Percentiles rank a stretch among this genome's conserved stretches.
phyloP scores from a whole-genome alignment of 2,797 vertebrate species.

The Alcedo atthis region DNA sequence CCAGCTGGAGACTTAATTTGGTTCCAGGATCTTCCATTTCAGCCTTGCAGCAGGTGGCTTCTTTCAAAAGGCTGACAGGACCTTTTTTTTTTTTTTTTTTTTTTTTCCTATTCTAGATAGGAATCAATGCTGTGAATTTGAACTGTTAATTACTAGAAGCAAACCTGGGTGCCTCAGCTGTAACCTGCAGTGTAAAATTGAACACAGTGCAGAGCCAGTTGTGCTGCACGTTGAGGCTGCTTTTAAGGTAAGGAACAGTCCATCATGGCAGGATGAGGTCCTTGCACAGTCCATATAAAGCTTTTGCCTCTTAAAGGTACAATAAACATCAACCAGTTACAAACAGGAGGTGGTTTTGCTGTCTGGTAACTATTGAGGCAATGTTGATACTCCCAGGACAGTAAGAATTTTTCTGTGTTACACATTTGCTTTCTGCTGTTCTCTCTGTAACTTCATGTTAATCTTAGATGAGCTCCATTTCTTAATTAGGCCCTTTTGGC shows the following conservation, averaged over 20 bases:
- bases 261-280: not conserved
- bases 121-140: conserved; percentile 81
- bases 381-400: not conserved
- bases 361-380: not conserved
- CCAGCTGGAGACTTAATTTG: not conserved
- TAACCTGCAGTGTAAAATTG: conserved; percentile 82
- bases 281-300: not conserved
- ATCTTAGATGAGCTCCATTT: not conserved
- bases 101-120: conserved; percentile 12
- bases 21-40: not conserved
- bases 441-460: not conserved
- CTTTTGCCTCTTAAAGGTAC: not conserved
- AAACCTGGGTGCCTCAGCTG: conserved; percentile 77
- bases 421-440: not conserved
- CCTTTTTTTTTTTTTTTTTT: not conserved
- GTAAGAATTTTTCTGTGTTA: not conserved
- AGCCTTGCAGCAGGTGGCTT: not conserved
- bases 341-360: not conserved
- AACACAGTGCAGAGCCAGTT: conserved; percentile 75
- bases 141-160: conserved; percentile 82
- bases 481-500: not conserved
- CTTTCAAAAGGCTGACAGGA: not conserved
- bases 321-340: not conserved
- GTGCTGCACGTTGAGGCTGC: conserved; percentile 83
- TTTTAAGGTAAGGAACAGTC: conserved; percentile 85